Evolutionary conservation across 2,113 vertebrate species (phyloP).

Genomic region (Pseudorhombus dupliciocellatus): DNA sequence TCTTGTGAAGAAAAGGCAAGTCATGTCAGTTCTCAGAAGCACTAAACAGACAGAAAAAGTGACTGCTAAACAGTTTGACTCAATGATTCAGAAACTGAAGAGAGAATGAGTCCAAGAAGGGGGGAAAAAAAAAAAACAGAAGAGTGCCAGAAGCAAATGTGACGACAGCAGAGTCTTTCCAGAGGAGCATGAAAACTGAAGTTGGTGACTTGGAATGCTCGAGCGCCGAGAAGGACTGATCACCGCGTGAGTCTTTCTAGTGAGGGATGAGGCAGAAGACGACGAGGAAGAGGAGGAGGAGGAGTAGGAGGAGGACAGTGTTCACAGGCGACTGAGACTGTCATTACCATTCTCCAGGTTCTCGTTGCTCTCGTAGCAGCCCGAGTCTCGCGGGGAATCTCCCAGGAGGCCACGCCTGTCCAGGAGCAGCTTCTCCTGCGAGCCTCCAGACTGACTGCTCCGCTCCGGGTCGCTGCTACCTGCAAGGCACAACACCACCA

Average conservation of each 20-base stretch:
- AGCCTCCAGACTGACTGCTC: conserved; percentile 81
- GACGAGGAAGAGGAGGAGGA: conserved; percentile 17
- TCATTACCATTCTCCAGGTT: conserved; percentile 93
- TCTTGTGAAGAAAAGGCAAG: conserved; percentile 26
- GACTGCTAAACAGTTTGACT: conserved; percentile 24
- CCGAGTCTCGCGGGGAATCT: conserved; percentile 93
- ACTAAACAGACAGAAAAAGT: conserved; percentile 33
- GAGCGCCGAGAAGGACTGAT: conserved; percentile 40
- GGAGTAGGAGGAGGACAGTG: conserved; percentile 14
- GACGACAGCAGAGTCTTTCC: conserved; percentile 42
- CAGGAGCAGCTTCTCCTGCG: conserved; percentile 89
- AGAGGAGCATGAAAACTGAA: conserved; percentile 41
- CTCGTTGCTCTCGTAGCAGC: conserved; percentile 96
- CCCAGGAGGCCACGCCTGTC: conserved; percentile 81
- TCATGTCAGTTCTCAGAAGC: conserved; percentile 24
- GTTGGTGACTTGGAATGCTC: conserved; percentile 40
- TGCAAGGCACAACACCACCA: conserved; percentile 66
- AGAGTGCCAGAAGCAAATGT: conserved; percentile 24
- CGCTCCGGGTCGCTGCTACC: conserved; percentile 90
- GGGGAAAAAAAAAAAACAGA: background rate
- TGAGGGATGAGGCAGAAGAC: conserved; percentile 52
- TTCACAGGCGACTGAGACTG: conserved; percentile 64
- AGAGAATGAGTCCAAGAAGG: conserved; percentile 8
- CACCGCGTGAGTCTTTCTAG: conserved; percentile 44
- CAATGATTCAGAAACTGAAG: conserved; percentile 35